These are phyloP conservation scores for Camponotus fellah DNA, from an alignment of 2,888 invertebrate genomes.

Conservation along the genomic window DNA sequence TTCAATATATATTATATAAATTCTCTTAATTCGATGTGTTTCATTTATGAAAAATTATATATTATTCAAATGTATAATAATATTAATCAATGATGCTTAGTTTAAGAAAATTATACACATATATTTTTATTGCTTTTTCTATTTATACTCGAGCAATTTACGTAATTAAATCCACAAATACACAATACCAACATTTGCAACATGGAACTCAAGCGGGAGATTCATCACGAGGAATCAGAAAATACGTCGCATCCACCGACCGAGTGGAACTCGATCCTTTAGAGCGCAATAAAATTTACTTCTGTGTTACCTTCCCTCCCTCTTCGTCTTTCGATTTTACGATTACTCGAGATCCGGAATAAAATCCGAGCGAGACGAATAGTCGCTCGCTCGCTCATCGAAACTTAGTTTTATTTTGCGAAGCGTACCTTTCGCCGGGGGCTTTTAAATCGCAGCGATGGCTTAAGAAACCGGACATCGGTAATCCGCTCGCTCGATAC, in stretches of 20 bases:
- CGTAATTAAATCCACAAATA: neutral
- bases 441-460: conserved; percentile 65
- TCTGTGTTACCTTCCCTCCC: conserved; percentile 57
- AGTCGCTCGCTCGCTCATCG: conserved; percentile 40
- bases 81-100: neutral
- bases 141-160: neutral
- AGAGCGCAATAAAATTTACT: conserved; percentile 72
- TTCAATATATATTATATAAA: neutral
- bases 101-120: neutral
- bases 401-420: conserved; percentile 66
- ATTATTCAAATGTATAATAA: neutral
- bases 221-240: conserved; percentile 37
- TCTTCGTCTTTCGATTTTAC: conserved; percentile 67
- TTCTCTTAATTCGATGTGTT: neutral
- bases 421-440: conserved; percentile 44
- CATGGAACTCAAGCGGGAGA: neutral
- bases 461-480: conserved; percentile 69
- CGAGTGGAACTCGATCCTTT: conserved; percentile 62
- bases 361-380: conserved; percentile 55
- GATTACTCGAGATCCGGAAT: conserved; percentile 68
- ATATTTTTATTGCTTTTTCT: neutral
- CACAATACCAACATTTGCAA: neutral
- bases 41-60: neutral
- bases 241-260: conserved; percentile 43
- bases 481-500: conserved; percentile 66